These are phyloP conservation scores for Agrotis clavis DNA, from an alignment of 2,888 invertebrate species.

Conservation along the genomic window DNA sequence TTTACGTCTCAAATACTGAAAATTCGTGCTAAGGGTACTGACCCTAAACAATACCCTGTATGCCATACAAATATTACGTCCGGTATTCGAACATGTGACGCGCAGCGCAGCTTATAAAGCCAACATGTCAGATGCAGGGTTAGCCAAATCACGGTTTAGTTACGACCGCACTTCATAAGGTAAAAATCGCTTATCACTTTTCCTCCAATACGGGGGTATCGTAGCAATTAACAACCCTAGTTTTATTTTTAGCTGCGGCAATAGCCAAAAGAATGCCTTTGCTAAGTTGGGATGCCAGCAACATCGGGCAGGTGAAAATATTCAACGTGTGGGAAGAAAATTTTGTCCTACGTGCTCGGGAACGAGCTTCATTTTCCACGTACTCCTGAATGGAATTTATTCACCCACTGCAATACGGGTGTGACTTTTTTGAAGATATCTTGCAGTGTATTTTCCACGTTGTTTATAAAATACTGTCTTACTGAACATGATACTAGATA, in stretches of 20 bases:
- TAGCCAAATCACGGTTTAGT: too few species aligned
- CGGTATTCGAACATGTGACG: too few species aligned
- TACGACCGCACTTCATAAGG: background rate
- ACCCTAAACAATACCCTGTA: too few species aligned
- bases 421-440: conserved; percentile 19
- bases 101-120: too few species aligned
- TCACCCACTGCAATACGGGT: conserved; percentile 6
- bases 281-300: conserved; percentile 10
- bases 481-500: too few species aligned
- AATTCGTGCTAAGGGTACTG: too few species aligned
- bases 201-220: background rate
- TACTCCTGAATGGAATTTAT: conserved; percentile 15
- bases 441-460: background rate
- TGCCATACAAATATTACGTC: too few species aligned
- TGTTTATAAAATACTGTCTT: background rate
- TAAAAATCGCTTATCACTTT: background rate
- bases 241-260: conserved; percentile 13
- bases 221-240: too few species aligned
- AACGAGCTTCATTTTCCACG: conserved; percentile 16
- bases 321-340: conserved; percentile 26
- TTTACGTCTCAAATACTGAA: too few species aligned
- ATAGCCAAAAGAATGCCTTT: conserved; percentile 29
- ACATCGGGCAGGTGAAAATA: conserved; percentile 30
- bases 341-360: background rate
- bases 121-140: too few species aligned